Evolutionary conservation across 2,797 vertebrate species (phyloP).

Genomic region (Chiropotes sagulatus): DNA sequence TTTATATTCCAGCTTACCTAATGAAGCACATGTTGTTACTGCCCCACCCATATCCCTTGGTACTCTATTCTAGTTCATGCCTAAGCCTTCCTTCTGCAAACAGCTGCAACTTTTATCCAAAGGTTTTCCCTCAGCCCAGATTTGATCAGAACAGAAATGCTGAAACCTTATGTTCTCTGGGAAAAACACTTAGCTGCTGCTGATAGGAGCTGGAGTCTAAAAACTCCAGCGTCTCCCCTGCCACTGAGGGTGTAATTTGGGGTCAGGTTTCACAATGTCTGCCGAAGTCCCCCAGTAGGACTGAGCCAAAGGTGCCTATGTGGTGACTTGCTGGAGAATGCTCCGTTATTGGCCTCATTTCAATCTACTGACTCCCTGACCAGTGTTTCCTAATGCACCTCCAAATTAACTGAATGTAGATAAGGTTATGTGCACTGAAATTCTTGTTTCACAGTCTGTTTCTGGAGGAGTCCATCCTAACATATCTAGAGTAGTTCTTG

Average conservation of each 20-base stretch:
- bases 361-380: not conserved
- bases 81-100: not conserved
- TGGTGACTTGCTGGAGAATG: not conserved
- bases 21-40: not conserved
- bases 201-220: not conserved
- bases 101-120: not conserved
- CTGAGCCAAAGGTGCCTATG: not conserved
- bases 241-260: rapidly evolving
- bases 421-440: not conserved
- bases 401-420: too few species aligned
- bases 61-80: not conserved
- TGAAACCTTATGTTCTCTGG: not conserved
- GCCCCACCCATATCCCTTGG: not conserved
- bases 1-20: not conserved
- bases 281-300: not conserved
- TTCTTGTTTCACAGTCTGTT: not conserved
- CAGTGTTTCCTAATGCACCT: not conserved
- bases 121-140: not conserved
- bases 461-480: not conserved
- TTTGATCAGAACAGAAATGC: not conserved
- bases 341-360: not conserved
- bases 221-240: not conserved
- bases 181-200: not conserved
- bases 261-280: not conserved
- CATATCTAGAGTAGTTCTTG: not conserved